phyloP scores from a whole-genome alignment of 2,888 invertebrate species.

The Xestoiulus laeticollis region DNA sequence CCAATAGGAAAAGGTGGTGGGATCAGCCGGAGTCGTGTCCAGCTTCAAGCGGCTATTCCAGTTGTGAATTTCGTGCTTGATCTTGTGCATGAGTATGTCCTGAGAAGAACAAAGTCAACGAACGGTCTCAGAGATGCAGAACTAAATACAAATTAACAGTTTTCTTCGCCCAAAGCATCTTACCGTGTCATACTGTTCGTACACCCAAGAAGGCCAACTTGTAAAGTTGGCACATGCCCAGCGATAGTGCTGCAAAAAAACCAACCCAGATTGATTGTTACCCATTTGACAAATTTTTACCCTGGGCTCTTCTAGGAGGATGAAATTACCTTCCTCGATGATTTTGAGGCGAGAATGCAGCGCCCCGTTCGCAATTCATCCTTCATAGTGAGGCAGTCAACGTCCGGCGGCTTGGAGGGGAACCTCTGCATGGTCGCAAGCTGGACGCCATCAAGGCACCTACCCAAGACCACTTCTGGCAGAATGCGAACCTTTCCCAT shows the following conservation, averaged over 20 bases:
- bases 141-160: background rate
- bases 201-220: conserved; percentile 75
- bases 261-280: no score
- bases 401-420: conserved; percentile 53
- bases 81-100: conserved; percentile 61
- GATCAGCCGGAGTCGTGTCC: conserved; percentile 71
- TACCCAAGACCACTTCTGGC: conserved; percentile 73
- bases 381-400: conserved; percentile 49
- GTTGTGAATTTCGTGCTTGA: conserved; percentile 62
- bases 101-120: conserved; percentile 53
- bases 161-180: conserved; percentile 56
- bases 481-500: conserved; percentile 74
- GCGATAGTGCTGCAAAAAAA: conserved; percentile 60
- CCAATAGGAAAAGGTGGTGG: conserved; percentile 80
- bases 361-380: background rate
- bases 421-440: conserved; percentile 58
- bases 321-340: background rate
- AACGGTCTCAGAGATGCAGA: background rate
- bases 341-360: background rate
- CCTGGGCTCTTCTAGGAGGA: no score
- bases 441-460: conserved; percentile 67
- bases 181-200: conserved; percentile 72
- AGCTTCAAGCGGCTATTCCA: conserved; percentile 62
- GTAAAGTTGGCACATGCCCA: conserved; percentile 68
- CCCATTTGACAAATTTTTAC: no score